Evolutionary conservation across 2,113 vertebrate genomes (phyloP), one percentile per base, ranked within the genome.

Genomic region (Nettapus auritus): DNA sequence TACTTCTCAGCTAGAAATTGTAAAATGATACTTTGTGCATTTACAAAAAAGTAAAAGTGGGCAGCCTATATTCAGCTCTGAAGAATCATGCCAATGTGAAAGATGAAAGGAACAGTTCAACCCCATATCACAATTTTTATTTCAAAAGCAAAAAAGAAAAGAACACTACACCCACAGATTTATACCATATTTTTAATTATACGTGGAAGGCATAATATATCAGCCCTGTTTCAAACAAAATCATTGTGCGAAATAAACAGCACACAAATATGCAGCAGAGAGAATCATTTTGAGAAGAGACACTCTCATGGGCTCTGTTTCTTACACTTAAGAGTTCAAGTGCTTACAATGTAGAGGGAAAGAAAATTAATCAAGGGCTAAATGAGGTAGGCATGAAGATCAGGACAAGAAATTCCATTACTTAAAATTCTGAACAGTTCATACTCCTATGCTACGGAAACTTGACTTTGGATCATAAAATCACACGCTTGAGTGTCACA

Each of bases 251-350:
- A 87, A 71, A 93, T 15, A 69, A 7, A 71, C 6, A 31, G 15
- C 0, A 0, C 26, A 48, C 9, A 26, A 21, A 36, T 18, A 29
- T 4, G 26, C 0, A 0, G 17, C 40, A 46, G 52, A 67, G 17
- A 76, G 17, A 78, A 71, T 15, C 25, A 8, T 56, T 64, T 88
- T 69, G 7, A 71, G 25, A 29, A 56, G 46, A 67, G 25, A 53
- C 7, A n/a, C 19, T 52, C 33, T 75, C n/a, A 3, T n/a, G 56
- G 17, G 20, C 78, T 77, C 25, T 55, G 12, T 0, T 21, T 73
- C 48, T 42, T 44, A 44, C 28, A 55, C 13, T 50, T 42, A 18
- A 83, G 40, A 57, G 29, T 17, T 38, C 38, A 81, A 56, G 29
- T 69, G 33, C 31, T 71, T 81, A 57, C 36, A 8, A 9, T 53